Evolutionary conservation across 2,113 vertebrate genomes (phyloP), one percentile per base, ranked within the genome.

Genomic region (Lasiurus cinereus): DNA sequence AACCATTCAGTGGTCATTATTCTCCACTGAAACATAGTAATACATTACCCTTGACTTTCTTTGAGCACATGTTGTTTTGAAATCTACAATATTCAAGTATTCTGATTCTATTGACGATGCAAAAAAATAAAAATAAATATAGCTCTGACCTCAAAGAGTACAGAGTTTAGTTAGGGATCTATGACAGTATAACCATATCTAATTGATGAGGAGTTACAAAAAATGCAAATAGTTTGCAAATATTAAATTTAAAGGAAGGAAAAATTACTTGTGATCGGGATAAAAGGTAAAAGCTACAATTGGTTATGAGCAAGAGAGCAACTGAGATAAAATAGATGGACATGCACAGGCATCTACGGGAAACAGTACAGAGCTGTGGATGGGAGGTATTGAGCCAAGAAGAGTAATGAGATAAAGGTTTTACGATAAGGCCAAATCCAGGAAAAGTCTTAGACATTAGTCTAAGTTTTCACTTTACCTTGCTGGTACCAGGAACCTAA

Each of bases 331-430:
- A 56, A 36, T 33, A 4, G 21, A 56, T 6, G 66, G 31, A 39
- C 13, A 3, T 24, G 2, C 31, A 59, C 0, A 5, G 24, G 11
- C 7, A 27, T 31, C 43, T 48, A 1, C 2, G 18, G 29, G 3
- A 89, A 91, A 67, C 2, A 43, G 3, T 27, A 22, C 2, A 8
- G 24, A 24, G 2, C 11, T n/a, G 4, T 36, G 13, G 4, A 11
- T 39, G 16, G 36, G 11, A 66, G 12, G 4, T 27, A 24, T 8
- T 48, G 12, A 54, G 83, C 52, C n/a, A 52, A 66, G 4, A 12
- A 72, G 16, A 91, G 12, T 39, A n/a, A 12, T 66, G 24, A 85
- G 2, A 69, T 69, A 64, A 83, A 82, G 6, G 11, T 33, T 70
- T 69, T 24, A 39, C 9, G 43, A 8, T 13, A 31, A 1, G 15